These are phyloP conservation scores for Chorisops tibialis DNA, from an alignment of 2,888 invertebrate genomes.

Conservation along the genomic window DNA sequence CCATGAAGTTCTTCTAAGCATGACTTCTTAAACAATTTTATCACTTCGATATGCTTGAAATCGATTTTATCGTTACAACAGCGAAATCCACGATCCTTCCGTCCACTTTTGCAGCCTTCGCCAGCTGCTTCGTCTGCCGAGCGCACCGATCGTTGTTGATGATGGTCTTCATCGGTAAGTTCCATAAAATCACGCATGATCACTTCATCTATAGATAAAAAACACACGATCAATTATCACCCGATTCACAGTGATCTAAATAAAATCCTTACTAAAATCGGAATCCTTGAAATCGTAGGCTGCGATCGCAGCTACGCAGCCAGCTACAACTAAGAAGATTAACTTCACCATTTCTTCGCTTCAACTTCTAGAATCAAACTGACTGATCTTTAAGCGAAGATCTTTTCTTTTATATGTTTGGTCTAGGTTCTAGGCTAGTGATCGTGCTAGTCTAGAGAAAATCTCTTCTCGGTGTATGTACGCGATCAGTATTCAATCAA, in stretches of 20 bases:
- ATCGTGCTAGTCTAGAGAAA: too few relatives aligned
- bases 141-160: slow-evolving; percentile 31
- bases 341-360: neutral
- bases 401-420: too few relatives aligned
- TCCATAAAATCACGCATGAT: slow-evolving; percentile 36
- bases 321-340: neutral
- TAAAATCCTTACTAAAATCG: slow-evolving; percentile 39
- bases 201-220: slow-evolving; percentile 36
- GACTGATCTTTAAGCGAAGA: too few relatives aligned
- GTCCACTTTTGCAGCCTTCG: slow-evolving; percentile 33
- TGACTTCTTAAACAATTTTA: slow-evolving; percentile 34
- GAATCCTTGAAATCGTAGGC: slow-evolving; percentile 40
- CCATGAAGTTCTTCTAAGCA: slow-evolving; percentile 36
- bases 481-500: too few relatives aligned
- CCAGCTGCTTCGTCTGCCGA: slow-evolving; percentile 28
- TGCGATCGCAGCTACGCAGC: neutral
- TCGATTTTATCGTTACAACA: slow-evolving; percentile 39
- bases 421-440: too few relatives aligned
- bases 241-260: neutral
- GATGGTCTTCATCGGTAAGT: slow-evolving; percentile 32
- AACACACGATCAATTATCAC: neutral
- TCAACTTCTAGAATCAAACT: too few relatives aligned
- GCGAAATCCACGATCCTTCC: slow-evolving; percentile 31
- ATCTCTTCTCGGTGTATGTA: too few relatives aligned
- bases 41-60: slow-evolving; percentile 26